Percentiles rank a stretch among this genome's conserved stretches.
These are phyloP conservation scores for Muschampia plurimacula DNA, from an alignment of 2,888 invertebrate species.

Conservation along the genomic window DNA sequence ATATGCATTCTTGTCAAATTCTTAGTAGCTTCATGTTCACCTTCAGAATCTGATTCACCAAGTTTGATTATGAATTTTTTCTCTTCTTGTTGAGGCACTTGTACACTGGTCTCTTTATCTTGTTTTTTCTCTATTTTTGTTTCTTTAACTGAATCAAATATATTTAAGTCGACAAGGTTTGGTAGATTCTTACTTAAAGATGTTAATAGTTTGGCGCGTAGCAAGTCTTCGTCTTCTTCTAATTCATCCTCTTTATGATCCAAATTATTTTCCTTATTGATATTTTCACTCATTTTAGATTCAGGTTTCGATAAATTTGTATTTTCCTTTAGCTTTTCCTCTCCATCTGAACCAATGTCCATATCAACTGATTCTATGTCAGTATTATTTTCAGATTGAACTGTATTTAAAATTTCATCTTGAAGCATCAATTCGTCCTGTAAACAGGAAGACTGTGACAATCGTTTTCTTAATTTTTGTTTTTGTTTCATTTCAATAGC, in stretches of 20 bases:
- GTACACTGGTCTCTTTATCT: conserved; percentile 38
- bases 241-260: conserved; percentile 62
- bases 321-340: conserved; percentile 67
- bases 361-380: conserved; percentile 83
- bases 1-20: conserved; percentile 83
- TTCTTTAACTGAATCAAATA: conserved; percentile 52
- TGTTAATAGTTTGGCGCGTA: conserved; percentile 85
- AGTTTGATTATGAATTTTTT: conserved; percentile 78
- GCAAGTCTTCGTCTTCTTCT: conserved; percentile 87
- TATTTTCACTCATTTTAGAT: conserved; percentile 10
- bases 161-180: conserved; percentile 62
- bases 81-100: conserved; percentile 56
- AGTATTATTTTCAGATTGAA: conserved; percentile 70
- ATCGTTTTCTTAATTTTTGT: conserved; percentile 68
- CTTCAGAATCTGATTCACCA: conserved; percentile 80
- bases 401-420: conserved; percentile 46
- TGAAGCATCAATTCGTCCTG: conserved; percentile 62
- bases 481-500: conserved; percentile 85
- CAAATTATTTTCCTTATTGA: conserved; percentile 8
- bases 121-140: conserved; percentile 43
- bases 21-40: conserved; percentile 80
- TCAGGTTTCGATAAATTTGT: conserved; percentile 22
- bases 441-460: conserved; percentile 66
- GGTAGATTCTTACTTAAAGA: conserved; percentile 86
- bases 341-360: conserved; percentile 80